These are phyloP conservation scores for Brenthis daphne DNA, from an alignment of 2,888 invertebrate genomes.

Conservation along the genomic window DNA sequence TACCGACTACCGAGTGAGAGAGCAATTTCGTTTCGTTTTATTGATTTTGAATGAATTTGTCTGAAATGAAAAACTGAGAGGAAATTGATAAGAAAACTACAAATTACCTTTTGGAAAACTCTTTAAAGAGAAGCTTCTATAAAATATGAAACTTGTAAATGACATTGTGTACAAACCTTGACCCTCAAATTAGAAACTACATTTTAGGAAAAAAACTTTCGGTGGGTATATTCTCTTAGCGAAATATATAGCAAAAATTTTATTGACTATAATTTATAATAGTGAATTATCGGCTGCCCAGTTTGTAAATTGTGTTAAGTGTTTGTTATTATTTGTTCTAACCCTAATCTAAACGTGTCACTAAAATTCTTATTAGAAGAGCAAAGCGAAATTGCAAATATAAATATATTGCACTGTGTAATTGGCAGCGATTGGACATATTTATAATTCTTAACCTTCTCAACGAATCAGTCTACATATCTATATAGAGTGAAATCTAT, in stretches of 20 bases:
- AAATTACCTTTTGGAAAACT: constrained; percentile 28
- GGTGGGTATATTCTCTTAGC: constrained; percentile 5
- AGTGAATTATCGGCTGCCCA: background rate
- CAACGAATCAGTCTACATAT: background rate
- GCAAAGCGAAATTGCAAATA: constrained; percentile 13
- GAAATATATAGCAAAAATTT: constrained; percentile 1
- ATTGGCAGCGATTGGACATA: constrained; percentile 1
- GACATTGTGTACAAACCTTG: constrained; percentile 45
- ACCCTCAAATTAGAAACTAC: constrained; percentile 43
- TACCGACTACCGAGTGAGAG: constrained; percentile 38
- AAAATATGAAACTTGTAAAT: constrained; percentile 45
- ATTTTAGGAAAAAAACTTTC: constrained; percentile 25
- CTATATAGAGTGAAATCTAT: background rate
- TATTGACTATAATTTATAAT: background rate
- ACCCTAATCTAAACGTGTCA: constrained; percentile 24
- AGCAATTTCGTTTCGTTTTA: constrained; percentile 51
- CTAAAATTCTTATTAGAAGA: constrained; percentile 17
- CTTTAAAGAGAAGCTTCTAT: constrained; percentile 30
- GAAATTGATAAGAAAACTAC: constrained; percentile 30
- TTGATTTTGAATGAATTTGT: constrained; percentile 53
- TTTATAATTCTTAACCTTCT: background rate
- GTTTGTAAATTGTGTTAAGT: background rate
- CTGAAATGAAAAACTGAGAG: constrained; percentile 44
- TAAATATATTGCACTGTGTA: background rate
- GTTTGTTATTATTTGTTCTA: constrained; percentile 12